Evolutionary conservation across 2,888 invertebrate species (phyloP).

Genomic region (Rhingia rostrata): DNA sequence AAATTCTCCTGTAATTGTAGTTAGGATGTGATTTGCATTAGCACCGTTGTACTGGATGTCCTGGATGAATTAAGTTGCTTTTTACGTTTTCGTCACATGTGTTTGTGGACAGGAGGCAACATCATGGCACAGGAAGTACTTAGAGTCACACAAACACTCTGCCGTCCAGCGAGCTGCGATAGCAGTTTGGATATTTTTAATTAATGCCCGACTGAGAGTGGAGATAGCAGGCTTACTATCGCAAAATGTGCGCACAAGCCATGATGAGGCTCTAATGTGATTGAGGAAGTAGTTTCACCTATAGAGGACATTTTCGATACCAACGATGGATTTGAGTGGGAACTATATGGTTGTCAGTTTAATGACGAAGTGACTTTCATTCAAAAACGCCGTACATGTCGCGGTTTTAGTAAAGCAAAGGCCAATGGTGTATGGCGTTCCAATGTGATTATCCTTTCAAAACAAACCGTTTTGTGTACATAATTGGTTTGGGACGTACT

Average conservation of each 20-base stretch:
- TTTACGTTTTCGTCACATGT: slow-evolving; percentile 18
- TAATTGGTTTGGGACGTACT: no score
- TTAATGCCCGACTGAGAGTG: slow-evolving; percentile 50
- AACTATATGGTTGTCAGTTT: no score
- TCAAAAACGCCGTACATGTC: no score
- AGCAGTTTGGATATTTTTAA: slow-evolving; percentile 63
- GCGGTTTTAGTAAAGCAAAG: no score
- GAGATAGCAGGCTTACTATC: slow-evolving; percentile 16
- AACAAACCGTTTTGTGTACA: no score
- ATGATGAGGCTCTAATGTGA: slow-evolving; percentile 41
- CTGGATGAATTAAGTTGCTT: slow-evolving; percentile 45
- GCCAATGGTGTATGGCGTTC: no score
- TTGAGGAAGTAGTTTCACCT: neutral
- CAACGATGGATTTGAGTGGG: no score
- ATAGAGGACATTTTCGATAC: no score
- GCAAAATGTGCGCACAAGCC: slow-evolving; percentile 32
- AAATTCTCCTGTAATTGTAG: slow-evolving; percentile 55
- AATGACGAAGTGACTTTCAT: no score
- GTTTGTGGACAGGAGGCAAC: slow-evolving; percentile 16
- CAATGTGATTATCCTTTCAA: no score
- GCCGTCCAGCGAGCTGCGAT: neutral
- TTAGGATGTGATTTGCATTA: slow-evolving; percentile 72
- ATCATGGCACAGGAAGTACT: slow-evolving; percentile 41
- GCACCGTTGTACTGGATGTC: slow-evolving; percentile 66
- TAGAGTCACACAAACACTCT: slow-evolving; percentile 19